These are phyloP conservation scores for Panagrolaimus sp. DNA, from an alignment of 1,140 invertebrate genomes.

Conservation along the genomic window DNA sequence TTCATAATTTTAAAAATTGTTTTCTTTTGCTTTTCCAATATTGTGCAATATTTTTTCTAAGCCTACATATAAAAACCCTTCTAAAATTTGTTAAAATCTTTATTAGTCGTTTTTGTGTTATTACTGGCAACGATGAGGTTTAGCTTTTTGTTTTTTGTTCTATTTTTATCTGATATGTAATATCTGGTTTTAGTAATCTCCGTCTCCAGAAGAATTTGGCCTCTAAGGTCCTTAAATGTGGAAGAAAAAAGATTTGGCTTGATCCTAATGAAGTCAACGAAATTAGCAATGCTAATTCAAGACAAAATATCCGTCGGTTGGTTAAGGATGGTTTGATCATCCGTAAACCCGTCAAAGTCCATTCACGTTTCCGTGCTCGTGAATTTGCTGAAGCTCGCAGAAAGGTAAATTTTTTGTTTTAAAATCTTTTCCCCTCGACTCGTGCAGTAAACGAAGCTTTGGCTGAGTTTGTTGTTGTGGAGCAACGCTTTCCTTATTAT, in stretches of 20 bases:
- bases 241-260: constrained; percentile 98
- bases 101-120: no score
- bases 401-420: constrained; percentile 50
- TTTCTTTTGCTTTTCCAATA: no score
- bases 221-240: constrained; percentile 95
- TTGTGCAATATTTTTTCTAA: no score
- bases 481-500: constrained; percentile 19
- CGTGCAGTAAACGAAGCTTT: constrained; percentile 9
- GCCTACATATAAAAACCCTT: no score
- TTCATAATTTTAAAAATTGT: no score
- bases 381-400: constrained; percentile 84
- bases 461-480: constrained; percentile 18
- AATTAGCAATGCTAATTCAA: constrained; percentile 97
- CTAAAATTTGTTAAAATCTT: no score
- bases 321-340: constrained; percentile 99
- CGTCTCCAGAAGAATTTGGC: constrained; percentile 92
- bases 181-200: constrained; percentile 63
- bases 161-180: no score
- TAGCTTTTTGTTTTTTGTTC: no score
- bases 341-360: constrained; percentile 95
- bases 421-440: constrained; percentile 4
- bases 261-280: constrained; percentile 99
- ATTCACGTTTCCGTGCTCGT: constrained; percentile 89
- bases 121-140: no score
- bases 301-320: constrained; percentile 95